phyloP scores from a whole-genome alignment of 2,797 vertebrate genomes.

The Pangasius mekongensis region DNA sequence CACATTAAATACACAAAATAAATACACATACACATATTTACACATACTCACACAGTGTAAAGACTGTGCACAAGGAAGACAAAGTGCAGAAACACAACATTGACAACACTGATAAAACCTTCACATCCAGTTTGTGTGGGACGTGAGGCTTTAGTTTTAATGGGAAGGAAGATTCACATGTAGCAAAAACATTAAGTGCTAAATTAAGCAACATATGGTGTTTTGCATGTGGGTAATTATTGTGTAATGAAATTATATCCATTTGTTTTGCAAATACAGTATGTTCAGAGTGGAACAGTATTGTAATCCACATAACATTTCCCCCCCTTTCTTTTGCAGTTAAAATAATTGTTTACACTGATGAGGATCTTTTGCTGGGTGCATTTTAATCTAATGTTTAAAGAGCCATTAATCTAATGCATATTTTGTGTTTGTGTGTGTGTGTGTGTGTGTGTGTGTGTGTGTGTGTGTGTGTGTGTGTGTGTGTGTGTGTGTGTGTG shows the following conservation, averaged over 20 bases:
- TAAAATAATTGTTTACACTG: not conserved
- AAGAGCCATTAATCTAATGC: not conserved
- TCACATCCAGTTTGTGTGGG: not conserved
- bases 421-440: not conserved
- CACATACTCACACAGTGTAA: not conserved
- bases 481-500: constrained; percentile 11
- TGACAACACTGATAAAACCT: not conserved
- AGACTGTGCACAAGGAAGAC: not conserved
- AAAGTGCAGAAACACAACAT: not conserved
- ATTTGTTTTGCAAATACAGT: not conserved
- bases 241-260: not conserved
- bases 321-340: not conserved
- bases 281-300: not conserved
- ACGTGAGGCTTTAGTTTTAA: not conserved
- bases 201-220: not conserved
- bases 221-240: not conserved
- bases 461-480: not conserved
- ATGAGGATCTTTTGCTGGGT: not conserved
- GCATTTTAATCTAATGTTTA: not conserved
- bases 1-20: not conserved
- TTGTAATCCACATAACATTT: not conserved
- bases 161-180: not conserved
- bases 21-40: not conserved
- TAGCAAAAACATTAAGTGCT: not conserved
- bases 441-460: not conserved